These are phyloP conservation scores for Chelonoidis abingdonii DNA, from an alignment of 2,113 vertebrate species.

Conservation along the genomic window DNA sequence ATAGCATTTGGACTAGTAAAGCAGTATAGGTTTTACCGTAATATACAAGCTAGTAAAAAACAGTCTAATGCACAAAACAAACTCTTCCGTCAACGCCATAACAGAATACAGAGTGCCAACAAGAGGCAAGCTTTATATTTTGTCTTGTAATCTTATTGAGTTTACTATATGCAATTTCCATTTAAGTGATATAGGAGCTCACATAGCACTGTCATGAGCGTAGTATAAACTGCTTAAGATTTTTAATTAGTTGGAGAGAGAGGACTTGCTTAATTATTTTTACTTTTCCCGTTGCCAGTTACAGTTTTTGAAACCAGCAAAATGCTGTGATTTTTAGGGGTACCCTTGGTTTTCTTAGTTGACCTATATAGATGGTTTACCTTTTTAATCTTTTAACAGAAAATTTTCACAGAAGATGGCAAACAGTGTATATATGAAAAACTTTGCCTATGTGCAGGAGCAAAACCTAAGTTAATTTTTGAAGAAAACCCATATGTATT, in stretches of 20 bases:
- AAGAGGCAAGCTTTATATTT: slow-evolving; percentile 19
- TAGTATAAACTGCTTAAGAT: not conserved
- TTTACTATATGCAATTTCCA: not conserved
- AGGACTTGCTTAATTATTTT: not conserved
- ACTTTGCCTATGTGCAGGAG: slow-evolving; percentile 94
- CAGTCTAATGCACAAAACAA: accelerated
- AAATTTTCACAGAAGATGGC: slow-evolving; percentile 86
- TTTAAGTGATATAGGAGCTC: not conserved
- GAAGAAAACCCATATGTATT: slow-evolving; percentile 87
- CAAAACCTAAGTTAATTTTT: slow-evolving; percentile 88
- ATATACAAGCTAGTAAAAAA: not conserved
- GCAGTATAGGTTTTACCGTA: not conserved
- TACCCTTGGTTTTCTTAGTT: not conserved
- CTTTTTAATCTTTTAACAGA: slow-evolving; percentile 74
- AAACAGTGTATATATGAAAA: slow-evolving; percentile 83
- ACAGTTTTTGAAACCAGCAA: not conserved
- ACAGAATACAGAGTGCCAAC: slow-evolving; percentile 3
- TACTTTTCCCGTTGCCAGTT: not conserved
- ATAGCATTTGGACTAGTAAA: not conserved
- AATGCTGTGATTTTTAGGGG: not conserved
- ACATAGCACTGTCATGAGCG: not conserved
- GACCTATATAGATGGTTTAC: not conserved
- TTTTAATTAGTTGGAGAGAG: not conserved
- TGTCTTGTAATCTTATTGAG: not conserved
- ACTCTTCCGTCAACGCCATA: not conserved